phyloP scores from a whole-genome alignment of 2,888 invertebrate species.

The Mythimna vitellina region DNA sequence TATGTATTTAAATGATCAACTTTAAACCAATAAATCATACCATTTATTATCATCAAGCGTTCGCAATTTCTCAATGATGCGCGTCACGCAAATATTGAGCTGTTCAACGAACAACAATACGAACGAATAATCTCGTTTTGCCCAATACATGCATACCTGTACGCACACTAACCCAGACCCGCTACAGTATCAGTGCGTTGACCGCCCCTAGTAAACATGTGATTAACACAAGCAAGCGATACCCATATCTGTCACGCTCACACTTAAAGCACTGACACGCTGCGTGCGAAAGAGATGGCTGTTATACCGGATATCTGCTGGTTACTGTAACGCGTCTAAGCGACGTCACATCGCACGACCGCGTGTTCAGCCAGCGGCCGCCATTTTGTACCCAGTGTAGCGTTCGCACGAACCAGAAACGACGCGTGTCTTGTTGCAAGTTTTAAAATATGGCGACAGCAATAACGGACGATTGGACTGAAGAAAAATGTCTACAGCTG shows the following conservation, averaged over 20 bases:
- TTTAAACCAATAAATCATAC: constrained; percentile 12
- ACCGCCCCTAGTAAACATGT: constrained; percentile 42
- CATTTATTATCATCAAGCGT: constrained; percentile 14
- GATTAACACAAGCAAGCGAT: constrained; percentile 38
- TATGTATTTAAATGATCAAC: constrained; percentile 2
- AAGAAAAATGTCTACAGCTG: constrained; percentile 69
- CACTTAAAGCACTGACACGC: constrained; percentile 17
- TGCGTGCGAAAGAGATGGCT: constrained; percentile 55
- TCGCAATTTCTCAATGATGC: constrained; percentile 39
- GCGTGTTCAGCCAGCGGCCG: constrained; percentile 53
- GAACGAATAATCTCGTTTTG: constrained; percentile 20
- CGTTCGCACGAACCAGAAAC: constrained; percentile 70
- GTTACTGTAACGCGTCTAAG: constrained; percentile 64
- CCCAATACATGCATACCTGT: constrained; percentile 42
- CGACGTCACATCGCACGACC: constrained; percentile 44
- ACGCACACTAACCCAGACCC: constrained; percentile 39
- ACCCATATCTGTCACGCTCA: constrained; percentile 36
- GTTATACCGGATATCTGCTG: constrained; percentile 14
- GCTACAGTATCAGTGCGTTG: constrained; percentile 63
- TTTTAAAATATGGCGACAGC: constrained; percentile 64
- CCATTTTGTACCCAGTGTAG: constrained; percentile 73
- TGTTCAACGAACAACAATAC: constrained; percentile 43
- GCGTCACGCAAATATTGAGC: constrained; percentile 44
- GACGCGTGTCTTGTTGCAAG: constrained; percentile 67
- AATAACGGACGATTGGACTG: constrained; percentile 68